Conservation (phyloP, 2,888 invertebrate genomes). For the Drosophila suboccidentalis region DNA sequence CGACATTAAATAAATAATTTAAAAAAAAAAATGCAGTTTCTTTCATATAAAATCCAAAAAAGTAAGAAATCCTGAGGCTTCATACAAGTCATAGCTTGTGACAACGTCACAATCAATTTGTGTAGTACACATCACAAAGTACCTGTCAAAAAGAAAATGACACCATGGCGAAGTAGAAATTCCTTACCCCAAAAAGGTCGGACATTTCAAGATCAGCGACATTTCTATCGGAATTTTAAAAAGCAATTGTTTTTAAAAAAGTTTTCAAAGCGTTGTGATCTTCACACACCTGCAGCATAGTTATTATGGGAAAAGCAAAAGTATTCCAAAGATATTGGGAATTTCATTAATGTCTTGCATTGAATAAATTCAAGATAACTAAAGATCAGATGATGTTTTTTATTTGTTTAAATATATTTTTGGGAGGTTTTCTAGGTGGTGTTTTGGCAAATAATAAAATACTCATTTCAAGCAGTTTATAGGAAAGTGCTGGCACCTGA, state of each 20-base stretch:
- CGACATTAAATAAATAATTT: no score
- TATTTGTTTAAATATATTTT: background rate
- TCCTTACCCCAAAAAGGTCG: no score
- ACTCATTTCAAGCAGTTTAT: conserved; percentile 18
- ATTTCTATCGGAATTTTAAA: background rate
- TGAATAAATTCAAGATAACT: background rate
- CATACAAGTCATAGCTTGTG: no score
- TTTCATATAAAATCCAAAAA: no score
- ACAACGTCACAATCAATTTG: no score
- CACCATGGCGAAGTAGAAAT: no score
- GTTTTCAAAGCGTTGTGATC: background rate
- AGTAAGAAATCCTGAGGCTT: no score
- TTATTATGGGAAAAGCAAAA: background rate
- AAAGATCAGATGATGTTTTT: background rate
- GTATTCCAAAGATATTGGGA: background rate
- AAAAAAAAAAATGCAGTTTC: no score
- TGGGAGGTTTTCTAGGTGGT: background rate
- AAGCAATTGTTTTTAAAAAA: background rate
- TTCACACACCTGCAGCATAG: background rate
- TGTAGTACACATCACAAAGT: no score
- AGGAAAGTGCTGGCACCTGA: conserved; percentile 38
- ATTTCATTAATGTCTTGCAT: background rate
- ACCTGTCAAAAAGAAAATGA: no score
- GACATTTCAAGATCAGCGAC: background rate
- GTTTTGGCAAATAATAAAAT: conserved; percentile 20